These are phyloP conservation scores for Tanaodytes sp. DNA, from an alignment of 2,888 invertebrate species.

Conservation along the genomic window DNA sequence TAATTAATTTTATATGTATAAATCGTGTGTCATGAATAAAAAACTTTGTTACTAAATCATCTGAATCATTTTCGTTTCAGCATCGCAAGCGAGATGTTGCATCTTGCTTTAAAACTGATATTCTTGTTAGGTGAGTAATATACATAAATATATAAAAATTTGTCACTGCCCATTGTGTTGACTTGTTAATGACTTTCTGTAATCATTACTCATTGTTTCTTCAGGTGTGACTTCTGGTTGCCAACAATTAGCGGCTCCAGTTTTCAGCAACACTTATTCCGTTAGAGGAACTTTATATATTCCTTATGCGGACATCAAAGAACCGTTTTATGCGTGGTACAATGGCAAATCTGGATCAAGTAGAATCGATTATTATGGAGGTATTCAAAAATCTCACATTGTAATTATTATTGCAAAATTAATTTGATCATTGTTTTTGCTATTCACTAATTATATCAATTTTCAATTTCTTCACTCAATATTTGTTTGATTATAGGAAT, in stretches of 20 bases:
- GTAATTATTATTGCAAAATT: no score
- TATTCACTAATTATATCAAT: no score
- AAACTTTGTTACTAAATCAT: no score
- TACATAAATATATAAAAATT: background rate
- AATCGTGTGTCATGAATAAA: no score
- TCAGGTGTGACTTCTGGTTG: constrained; percentile 46
- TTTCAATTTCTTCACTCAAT: no score
- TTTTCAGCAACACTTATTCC: constrained; percentile 83
- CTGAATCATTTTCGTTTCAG: no score
- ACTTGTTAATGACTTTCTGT: no score
- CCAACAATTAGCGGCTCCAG: constrained; percentile 72
- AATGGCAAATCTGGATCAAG: constrained; percentile 84
- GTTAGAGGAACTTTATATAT: constrained; percentile 86
- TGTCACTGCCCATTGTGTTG: no score
- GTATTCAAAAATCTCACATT: no score
- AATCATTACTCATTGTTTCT: no score
- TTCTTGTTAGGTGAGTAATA: constrained; percentile 31
- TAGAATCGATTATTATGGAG: constrained; percentile 95
- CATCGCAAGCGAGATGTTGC: constrained; percentile 27
- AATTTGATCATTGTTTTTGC: no score
- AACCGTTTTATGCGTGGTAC: constrained; percentile 93
- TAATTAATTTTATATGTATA: no score
- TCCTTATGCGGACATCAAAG: constrained; percentile 94
- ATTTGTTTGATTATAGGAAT: constrained; percentile 79
- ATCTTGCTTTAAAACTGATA: constrained; percentile 21